Evolutionary conservation across 2,888 invertebrate genomes (phyloP).

Genomic region (Smittia aterrima): DNA sequence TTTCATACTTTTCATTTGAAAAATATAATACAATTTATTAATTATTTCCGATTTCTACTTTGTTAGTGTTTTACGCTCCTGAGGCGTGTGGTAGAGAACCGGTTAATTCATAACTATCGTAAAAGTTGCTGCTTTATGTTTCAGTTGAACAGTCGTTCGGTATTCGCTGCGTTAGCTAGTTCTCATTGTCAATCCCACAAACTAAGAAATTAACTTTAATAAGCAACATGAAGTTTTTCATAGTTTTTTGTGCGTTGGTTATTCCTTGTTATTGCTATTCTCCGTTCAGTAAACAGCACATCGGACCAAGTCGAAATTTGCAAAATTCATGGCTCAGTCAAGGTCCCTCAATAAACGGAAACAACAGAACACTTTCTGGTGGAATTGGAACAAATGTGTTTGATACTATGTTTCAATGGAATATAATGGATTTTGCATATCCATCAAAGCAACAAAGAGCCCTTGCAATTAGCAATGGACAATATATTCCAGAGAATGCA

Average conservation of each 20-base stretch:
- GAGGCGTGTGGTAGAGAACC: too few species aligned
- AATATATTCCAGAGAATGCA: constrained; percentile 70
- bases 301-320: neutral
- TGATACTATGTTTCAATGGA: constrained; percentile 69
- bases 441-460: constrained; percentile 59
- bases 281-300: constrained; percentile 11
- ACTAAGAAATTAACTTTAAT: too few species aligned
- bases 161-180: too few species aligned
- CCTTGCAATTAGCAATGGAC: constrained; percentile 60
- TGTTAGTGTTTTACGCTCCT: too few species aligned
- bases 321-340: neutral
- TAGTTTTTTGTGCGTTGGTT: neutral
- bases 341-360: neutral
- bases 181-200: too few species aligned
- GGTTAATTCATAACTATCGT: too few species aligned
- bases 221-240: too few species aligned
- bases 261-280: neutral
- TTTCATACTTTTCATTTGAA: too few species aligned
- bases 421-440: constrained; percentile 70
- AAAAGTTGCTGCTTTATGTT: too few species aligned
- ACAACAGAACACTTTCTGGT: constrained; percentile 13
- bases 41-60: too few species aligned
- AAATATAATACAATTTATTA: too few species aligned
- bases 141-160: too few species aligned
- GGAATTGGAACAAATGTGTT: constrained; percentile 43